Conservation (phyloP, 2,113 vertebrate species). For the Larimichthys crocea region DNA sequence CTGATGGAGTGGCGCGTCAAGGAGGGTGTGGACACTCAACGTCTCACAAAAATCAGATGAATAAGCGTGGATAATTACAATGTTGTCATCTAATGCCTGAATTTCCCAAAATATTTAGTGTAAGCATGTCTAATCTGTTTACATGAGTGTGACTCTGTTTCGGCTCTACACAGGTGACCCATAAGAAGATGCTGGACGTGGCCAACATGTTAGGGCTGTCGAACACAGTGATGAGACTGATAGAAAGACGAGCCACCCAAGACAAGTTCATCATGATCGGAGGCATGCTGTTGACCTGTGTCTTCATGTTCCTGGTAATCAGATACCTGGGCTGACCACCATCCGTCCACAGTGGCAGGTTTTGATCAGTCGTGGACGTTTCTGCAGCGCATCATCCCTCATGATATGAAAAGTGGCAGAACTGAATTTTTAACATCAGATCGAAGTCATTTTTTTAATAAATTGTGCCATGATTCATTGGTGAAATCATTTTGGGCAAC, state of each 20-base stretch:
- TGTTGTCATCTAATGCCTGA: background rate
- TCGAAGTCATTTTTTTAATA: slow-evolving; percentile 21
- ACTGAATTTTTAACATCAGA: slow-evolving; percentile 42
- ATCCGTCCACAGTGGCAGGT: background rate
- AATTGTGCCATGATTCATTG: slow-evolving; percentile 39
- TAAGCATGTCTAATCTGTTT: slow-evolving; percentile 3
- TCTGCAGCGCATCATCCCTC: slow-evolving; percentile 50
- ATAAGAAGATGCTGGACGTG: slow-evolving; percentile 98
- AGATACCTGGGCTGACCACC: slow-evolving; percentile 92
- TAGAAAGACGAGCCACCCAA: slow-evolving; percentile 95
- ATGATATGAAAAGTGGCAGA: slow-evolving; percentile 60
- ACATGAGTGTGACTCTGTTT: slow-evolving; percentile 7
- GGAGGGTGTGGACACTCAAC: slow-evolving; percentile 42
- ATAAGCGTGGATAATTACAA: slow-evolving; percentile 42
- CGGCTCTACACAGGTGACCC: slow-evolving; percentile 87
- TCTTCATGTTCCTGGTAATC: slow-evolving; percentile 92
- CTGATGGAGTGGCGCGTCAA: slow-evolving; percentile 53
- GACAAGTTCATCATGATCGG: slow-evolving; percentile 98
- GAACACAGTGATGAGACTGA: slow-evolving; percentile 97
- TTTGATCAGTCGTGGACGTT: slow-evolving; percentile 42
- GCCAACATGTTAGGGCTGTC: slow-evolving; percentile 97
- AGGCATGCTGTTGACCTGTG: slow-evolving; percentile 94
- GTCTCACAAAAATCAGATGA: slow-evolving; percentile 43
- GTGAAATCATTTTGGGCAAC: slow-evolving; percentile 3
- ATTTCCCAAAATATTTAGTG: slow-evolving; percentile 2